Evolutionary conservation across 2,888 invertebrate genomes (phyloP), one percentile per base, ranked within the genome.

Genomic region (Noctua fimbriata): DNA sequence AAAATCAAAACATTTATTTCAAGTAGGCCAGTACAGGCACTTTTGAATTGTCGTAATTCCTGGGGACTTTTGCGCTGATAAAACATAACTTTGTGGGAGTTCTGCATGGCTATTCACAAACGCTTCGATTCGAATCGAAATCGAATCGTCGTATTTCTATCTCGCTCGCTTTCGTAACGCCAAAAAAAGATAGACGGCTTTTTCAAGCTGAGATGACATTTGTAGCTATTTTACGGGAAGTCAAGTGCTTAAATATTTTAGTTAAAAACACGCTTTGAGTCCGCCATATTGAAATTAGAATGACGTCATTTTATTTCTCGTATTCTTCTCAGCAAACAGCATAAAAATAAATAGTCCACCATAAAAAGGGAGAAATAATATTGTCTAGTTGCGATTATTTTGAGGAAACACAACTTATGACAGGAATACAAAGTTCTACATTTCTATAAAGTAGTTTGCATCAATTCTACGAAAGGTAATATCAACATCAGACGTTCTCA

Each of bases 11-110:
- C n/a, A n/a, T n/a, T n/a, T n/a, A n/a, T n/a, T n/a, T n/a, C n/a
- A n/a, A n/a, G n/a, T n/a, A n/a, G n/a, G n/a, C n/a, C n/a, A n/a
- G n/a, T n/a, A n/a, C n/a, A n/a, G n/a, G n/a, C n/a, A n/a, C n/a
- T n/a, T n/a, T n/a, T n/a, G n/a, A n/a, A n/a, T n/a, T n/a, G n/a
- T n/a, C n/a, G n/a, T 89, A 89, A 89, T 90, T 89, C 77, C 84
- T 82, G 83, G 76, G 85, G 83, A 81, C 70, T 84, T 81, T 77
- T 71, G 81, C 65, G 60, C 73, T 76, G 76, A 86, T 88, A 88
- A 85, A 89, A 83, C 79, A 72, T 74, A 76, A 81, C 76, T 85
- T 76, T 70, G 75, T 74, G 79, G 82, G 60, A 83, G 36, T 73
- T 79, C 87, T 76, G 28, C 75, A 70, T 74, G 71, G n/a, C n/a